Base-by-base conservation (phyloP, 2,113 vertebrate genomes). In the Paramormyrops kingsleyae region DNA sequence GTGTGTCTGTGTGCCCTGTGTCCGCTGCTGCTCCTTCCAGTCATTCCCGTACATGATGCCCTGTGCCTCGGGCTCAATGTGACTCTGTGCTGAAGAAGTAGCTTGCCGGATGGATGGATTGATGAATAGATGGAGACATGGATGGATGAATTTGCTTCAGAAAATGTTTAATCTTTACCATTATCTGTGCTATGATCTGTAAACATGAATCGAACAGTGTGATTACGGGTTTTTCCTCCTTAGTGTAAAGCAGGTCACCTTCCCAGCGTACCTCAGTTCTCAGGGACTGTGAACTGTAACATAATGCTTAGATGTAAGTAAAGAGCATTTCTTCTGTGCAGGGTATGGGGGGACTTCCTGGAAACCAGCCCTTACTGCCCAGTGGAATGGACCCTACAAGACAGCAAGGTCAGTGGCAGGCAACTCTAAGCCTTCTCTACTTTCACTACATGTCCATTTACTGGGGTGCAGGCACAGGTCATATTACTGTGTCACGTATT, bases 381-480 rank as follows among this genome's bases (percentile, higher is more conserved):
- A 98, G 97, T 62, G 98, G 97, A 91, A 99, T 99, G 97, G 99
- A 99, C 95, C 98, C 98, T 92, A 97, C 97, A 90, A 96, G 99
- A 94, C 99, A 99, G 94, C 98, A 98, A 97, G 98, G 98, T 99
- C 84, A 47, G 77, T 88, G 27, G 35, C 24, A 80, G 47, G n/a
- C 53, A 62, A 1, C 35, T 17, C 6, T 46, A 27, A 85, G 83
- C 42, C 83, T 7, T 50, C 44, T 47, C 47, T 15, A 10, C 44
- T 27, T 19, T n/a, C 62, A 49, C 70, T 21, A 31, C 47, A 83
- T 31, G 13, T 9, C 8, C 39, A 27, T 39, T 13, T 39, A 19
- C 13, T 42, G 21, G 1, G 21, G 10, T 70, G 62, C 62, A 70
- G 62, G 8, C 50, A 15, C 27, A 27, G 85, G 17, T 35, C 50